Conservation (phyloP, 1,140 invertebrate species). For the Scylla paramamosain region DNA sequence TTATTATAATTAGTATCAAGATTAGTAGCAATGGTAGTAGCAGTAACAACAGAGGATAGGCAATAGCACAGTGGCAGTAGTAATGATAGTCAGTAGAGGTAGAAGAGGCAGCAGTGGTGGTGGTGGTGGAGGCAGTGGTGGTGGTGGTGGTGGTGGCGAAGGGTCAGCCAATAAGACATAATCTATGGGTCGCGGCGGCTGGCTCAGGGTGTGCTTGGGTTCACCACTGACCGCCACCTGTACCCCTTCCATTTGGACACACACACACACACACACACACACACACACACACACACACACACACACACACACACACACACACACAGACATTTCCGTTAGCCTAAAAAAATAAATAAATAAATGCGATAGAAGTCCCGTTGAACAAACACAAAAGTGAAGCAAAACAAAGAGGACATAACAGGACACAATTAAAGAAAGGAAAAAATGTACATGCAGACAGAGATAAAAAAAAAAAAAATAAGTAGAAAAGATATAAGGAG, state of each 20-base stretch:
- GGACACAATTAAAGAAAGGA: too few relatives aligned
- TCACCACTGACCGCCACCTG: background rate
- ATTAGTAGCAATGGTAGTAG: background rate
- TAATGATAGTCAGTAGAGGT: background rate
- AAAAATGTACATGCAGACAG: too few relatives aligned
- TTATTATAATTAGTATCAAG: too few relatives aligned
- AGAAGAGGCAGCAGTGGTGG: background rate
- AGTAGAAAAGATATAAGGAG: too few relatives aligned
- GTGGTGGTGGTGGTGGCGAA: slow-evolving; percentile 6
- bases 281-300: background rate
- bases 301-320: too few relatives aligned
- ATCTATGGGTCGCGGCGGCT: background rate
- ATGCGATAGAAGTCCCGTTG: too few relatives aligned
- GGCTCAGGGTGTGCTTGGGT: background rate
- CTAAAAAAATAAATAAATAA: too few relatives aligned
- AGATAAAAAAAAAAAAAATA: too few relatives aligned
- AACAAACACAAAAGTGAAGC: too few relatives aligned
- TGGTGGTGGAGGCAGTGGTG: background rate
- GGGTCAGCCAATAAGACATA: background rate
- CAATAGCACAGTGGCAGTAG: background rate
- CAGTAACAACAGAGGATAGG: background rate
- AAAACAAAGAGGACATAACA: too few relatives aligned
- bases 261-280: slow-evolving; percentile 11
- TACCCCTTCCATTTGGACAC: background rate
- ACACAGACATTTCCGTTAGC: too few relatives aligned